Evolutionary conservation across 2,113 vertebrate genomes (phyloP).

Genomic region (Cettia cetti): DNA sequence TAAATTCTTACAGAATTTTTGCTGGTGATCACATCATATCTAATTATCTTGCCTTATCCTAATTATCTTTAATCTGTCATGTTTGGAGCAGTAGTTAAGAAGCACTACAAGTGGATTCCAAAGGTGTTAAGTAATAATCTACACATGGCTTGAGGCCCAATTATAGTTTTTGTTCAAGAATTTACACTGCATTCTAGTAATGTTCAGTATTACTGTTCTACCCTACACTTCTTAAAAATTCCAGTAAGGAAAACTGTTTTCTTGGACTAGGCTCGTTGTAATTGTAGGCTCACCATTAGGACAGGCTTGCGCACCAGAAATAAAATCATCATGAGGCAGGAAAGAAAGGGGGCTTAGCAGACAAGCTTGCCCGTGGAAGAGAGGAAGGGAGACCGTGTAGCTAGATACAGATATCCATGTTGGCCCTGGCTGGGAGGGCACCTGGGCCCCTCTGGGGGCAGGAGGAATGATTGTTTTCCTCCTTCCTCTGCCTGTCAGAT

Average conservation of each 20-base stretch:
- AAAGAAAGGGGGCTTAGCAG: background rate
- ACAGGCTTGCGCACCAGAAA: background rate
- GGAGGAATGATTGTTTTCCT: background rate
- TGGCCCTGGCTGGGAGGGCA: background rate
- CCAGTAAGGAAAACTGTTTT: background rate
- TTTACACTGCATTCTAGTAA: background rate
- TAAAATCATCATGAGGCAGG: accelerated
- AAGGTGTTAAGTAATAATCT: background rate
- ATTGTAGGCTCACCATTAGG: background rate
- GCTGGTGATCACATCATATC: background rate
- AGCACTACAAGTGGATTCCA: background rate
- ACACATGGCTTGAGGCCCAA: background rate
- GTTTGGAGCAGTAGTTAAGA: background rate
- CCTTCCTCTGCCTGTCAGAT: background rate
- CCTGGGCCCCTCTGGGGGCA: accelerated
- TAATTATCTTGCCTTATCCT: background rate
- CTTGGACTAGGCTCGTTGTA: accelerated
- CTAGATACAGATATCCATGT: background rate
- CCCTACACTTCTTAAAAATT: background rate
- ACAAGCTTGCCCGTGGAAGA: accelerated
- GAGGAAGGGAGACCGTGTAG: accelerated
- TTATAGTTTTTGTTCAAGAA: background rate
- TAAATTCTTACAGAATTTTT: background rate
- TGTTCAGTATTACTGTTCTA: background rate
- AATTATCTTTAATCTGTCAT: constrained; percentile 16